Evolutionary conservation across 2,113 vertebrate species (phyloP).

Genomic region (rabbit (Oryctolagus cuniculus)): DNA sequence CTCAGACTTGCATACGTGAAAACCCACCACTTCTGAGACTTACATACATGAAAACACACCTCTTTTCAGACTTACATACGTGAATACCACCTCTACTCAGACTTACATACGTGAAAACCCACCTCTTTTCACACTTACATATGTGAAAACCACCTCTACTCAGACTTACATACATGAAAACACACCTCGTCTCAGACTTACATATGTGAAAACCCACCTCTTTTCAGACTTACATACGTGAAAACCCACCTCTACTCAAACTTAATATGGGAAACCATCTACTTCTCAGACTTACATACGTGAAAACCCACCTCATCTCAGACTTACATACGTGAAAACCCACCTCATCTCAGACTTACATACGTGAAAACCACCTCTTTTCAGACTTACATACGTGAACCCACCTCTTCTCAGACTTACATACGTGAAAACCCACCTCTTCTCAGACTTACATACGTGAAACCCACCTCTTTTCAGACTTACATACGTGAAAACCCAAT

Average conservation of each 20-base stretch:
- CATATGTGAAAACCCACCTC: too few relatives aligned
- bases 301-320: constrained; percentile 82
- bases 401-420: constrained; percentile 79
- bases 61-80: neutral
- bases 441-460: neutral
- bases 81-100: constrained; percentile 80
- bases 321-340: constrained; percentile 65
- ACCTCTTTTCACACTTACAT: constrained; percentile 6
- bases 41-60: too few relatives aligned
- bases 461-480: constrained; percentile 80
- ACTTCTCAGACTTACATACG: neutral
- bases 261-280: too few relatives aligned
- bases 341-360: constrained; percentile 74
- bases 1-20: neutral
- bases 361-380: too few relatives aligned
- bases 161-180: constrained; percentile 38
- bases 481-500: too few relatives aligned
- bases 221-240: neutral
- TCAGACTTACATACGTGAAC: constrained; percentile 24
- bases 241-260: constrained; percentile 81
- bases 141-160: constrained; percentile 80
- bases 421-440: too few relatives aligned
- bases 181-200: constrained; percentile 79
- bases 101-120: too few relatives aligned
- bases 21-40: constrained; percentile 81